Conservation (phyloP, 2,888 invertebrate genomes). For the Drosophila affinis region DNA sequence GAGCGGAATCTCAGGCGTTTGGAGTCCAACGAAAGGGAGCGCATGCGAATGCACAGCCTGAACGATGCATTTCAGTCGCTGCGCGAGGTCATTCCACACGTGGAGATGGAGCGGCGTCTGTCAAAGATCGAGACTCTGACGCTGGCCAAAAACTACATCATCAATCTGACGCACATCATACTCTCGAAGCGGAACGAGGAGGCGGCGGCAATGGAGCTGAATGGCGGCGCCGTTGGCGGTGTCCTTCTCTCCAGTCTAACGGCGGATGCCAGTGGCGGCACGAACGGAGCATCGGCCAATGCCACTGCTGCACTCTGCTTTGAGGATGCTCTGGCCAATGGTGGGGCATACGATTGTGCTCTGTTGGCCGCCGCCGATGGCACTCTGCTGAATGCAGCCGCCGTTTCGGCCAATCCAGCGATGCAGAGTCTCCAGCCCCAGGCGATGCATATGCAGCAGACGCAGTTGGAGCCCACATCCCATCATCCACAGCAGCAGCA, state of each 20-base stretch:
- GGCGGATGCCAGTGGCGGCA: slow-evolving; percentile 46
- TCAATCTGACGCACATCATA: slow-evolving; percentile 93
- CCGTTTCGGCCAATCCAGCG: slow-evolving; percentile 63
- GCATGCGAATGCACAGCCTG: slow-evolving; percentile 96
- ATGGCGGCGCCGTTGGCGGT: slow-evolving; percentile 71
- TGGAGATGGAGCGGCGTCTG: slow-evolving; percentile 92
- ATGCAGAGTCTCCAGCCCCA: slow-evolving; percentile 76
- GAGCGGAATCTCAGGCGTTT: slow-evolving; percentile 93
- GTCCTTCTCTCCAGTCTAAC: slow-evolving; percentile 57
- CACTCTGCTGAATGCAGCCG: slow-evolving; percentile 60
- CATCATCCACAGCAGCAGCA: slow-evolving; percentile 46
- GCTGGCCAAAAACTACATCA: slow-evolving; percentile 94
- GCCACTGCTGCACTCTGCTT: slow-evolving; percentile 58
- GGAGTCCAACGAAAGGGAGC: slow-evolving; percentile 95
- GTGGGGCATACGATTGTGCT: slow-evolving; percentile 79
- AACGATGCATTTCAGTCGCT: slow-evolving; percentile 95
- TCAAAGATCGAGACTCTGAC: slow-evolving; percentile 95
- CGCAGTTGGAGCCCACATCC: slow-evolving; percentile 50
- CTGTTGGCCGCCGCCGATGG: slow-evolving; percentile 73
- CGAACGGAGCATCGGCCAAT: slow-evolving; percentile 30
- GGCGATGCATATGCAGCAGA: slow-evolving; percentile 72
- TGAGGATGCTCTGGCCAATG: slow-evolving; percentile 67
- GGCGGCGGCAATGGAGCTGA: slow-evolving; percentile 79
- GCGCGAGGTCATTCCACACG: slow-evolving; percentile 93
- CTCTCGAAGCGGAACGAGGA: slow-evolving; percentile 88